Evolutionary conservation across 1,140 invertebrate species (phyloP).

Genomic region (Pogonomyrmex californicus): DNA sequence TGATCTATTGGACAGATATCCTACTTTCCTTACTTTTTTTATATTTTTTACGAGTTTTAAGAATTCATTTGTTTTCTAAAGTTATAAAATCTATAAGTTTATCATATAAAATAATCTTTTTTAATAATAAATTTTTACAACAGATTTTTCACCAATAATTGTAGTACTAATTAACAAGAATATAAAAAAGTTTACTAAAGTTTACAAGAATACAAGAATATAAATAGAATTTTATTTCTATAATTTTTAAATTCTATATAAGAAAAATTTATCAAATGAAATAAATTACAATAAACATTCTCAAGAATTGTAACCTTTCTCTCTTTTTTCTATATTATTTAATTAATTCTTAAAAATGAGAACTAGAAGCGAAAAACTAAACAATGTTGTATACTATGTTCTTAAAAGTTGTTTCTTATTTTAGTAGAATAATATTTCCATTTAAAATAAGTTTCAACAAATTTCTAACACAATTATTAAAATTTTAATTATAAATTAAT

Average conservation of each 20-base stretch:
- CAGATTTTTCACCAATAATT: not conserved
- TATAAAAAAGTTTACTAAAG: not conserved
- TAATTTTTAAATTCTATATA: not conserved
- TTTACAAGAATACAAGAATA: no score
- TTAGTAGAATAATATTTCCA: not conserved
- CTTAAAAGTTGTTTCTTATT: not conserved
- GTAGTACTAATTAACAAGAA: not conserved
- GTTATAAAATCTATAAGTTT: not conserved
- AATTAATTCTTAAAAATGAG: not conserved
- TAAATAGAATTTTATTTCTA: not conserved
- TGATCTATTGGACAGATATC: no score
- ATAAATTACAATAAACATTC: not conserved
- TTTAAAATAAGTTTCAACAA: not conserved
- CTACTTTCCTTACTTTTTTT: no score
- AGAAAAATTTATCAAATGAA: not conserved
- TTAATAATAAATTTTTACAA: not conserved
- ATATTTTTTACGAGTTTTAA: not conserved
- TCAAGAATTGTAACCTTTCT: not conserved
- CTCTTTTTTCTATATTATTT: not conserved
- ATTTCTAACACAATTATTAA: not conserved
- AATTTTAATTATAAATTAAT: constrained; percentile 1
- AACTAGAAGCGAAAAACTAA: not conserved
- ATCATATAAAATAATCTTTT: not conserved
- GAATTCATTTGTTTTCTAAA: not conserved
- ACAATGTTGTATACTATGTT: not conserved